Evolutionary conservation across 1,140 invertebrate species (phyloP).

Genomic region (Uloborus diversus): DNA sequence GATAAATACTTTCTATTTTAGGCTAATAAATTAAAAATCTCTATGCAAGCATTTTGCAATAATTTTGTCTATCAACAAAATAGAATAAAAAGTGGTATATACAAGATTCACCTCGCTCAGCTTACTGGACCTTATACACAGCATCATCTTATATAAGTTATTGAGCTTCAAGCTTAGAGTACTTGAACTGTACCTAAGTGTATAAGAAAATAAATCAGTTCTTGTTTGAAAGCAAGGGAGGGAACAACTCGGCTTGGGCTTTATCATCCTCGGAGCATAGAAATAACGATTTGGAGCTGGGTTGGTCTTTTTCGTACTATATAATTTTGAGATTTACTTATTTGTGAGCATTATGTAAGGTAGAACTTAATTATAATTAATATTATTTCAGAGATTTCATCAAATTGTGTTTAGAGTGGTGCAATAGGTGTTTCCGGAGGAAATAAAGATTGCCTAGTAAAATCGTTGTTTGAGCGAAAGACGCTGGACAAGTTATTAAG

Average conservation of each 20-base stretch:
- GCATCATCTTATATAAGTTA: constrained; percentile 7
- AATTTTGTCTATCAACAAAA: no score
- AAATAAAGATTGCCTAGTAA: no score
- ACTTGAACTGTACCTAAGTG: constrained; percentile 5
- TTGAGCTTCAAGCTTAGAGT: constrained; percentile 22
- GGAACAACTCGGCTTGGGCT: constrained; percentile 15
- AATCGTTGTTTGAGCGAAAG: no score
- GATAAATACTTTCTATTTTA: no score
- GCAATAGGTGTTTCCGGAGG: no score
- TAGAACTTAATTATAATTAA: no score
- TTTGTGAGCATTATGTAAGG: no score
- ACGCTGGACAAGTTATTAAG: no score
- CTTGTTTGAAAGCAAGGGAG: neutral
- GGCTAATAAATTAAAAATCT: no score
- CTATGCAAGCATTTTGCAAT: no score
- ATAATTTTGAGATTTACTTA: neutral
- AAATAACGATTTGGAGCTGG: constrained; percentile 1
- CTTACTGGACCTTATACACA: constrained; percentile 24
- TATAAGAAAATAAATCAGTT: neutral
- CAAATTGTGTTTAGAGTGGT: no score
- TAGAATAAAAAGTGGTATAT: constrained; percentile 8
- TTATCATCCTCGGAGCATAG: constrained; percentile 7
- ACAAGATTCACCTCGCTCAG: constrained; percentile 15
- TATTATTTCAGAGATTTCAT: no score
- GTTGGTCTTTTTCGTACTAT: neutral